Evolutionary conservation across 2,113 vertebrate species (phyloP).

Genomic region (Rhabdomys dilectus): DNA sequence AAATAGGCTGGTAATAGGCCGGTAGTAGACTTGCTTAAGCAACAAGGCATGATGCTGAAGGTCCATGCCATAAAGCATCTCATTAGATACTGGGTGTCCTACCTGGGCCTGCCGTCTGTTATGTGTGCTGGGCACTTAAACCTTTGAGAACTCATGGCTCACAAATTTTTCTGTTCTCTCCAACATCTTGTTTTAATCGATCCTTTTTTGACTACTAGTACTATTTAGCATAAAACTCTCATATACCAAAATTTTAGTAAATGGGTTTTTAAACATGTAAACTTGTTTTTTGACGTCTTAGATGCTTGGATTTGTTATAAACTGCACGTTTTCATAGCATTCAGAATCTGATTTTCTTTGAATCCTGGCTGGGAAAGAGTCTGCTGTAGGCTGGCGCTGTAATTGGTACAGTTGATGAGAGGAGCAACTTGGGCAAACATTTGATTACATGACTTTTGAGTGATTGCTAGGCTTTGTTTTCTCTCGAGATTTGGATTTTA

Average conservation of each 20-base stretch:
- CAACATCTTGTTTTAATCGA: background rate
- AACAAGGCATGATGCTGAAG: background rate
- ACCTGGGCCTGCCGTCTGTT: background rate
- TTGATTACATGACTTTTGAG: background rate
- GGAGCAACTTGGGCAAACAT: background rate
- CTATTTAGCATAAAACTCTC: background rate
- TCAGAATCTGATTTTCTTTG: constrained; percentile 50
- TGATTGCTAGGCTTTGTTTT: background rate
- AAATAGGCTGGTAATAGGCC: background rate
- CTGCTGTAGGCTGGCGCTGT: background rate
- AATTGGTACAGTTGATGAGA: background rate
- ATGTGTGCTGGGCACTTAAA: background rate
- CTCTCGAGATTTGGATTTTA: constrained; percentile 38
- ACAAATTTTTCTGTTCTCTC: background rate
- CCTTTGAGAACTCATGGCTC: background rate
- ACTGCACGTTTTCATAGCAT: background rate
- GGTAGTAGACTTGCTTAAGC: too few relatives aligned
- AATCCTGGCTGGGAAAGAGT: constrained; percentile 1
- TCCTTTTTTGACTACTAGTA: background rate
- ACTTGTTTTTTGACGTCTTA: constrained; percentile 1
- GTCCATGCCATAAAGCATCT: background rate
- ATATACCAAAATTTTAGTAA: background rate
- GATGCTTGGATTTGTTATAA: constrained; percentile 19
- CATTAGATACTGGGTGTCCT: background rate
- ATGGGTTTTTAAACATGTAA: constrained; percentile 24